phyloP scores from a whole-genome alignment of 2,888 invertebrate species.

The Imbricaverruca yamaguchii region DNA sequence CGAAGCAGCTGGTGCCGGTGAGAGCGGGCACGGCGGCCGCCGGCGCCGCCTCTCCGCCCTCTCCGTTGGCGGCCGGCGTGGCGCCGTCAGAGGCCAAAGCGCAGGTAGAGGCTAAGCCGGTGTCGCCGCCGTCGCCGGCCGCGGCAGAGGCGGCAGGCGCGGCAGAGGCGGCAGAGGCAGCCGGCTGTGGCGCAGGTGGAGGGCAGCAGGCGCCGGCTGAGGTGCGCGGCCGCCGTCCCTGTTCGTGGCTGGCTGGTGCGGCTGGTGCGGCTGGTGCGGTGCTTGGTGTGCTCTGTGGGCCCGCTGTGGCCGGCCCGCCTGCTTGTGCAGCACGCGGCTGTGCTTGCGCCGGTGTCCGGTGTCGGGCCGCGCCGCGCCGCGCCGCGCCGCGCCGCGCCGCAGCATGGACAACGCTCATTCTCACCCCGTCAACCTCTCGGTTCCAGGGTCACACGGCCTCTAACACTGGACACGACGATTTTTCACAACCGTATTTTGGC shows the following conservation, averaged over 20 bases:
- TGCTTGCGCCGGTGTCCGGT: background rate
- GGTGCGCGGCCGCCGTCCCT: too few species aligned
- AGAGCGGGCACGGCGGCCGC: background rate
- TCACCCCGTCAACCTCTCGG: too few species aligned
- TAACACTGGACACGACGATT: background rate
- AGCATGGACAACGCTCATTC: too few species aligned
- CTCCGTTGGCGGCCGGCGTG: background rate
- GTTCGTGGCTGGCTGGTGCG: too few species aligned
- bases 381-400: too few species aligned
- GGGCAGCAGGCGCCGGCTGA: background rate
- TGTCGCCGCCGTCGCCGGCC: slow-evolving; percentile 2
- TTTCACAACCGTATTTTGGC: too few species aligned
- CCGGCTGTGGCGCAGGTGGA: slow-evolving; percentile 8
- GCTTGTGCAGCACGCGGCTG: background rate
- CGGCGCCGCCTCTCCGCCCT: background rate
- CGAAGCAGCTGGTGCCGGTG: background rate
- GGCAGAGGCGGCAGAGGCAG: background rate
- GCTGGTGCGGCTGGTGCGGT: too few species aligned
- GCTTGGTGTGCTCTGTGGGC: background rate
- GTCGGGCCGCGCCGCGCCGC: too few species aligned
- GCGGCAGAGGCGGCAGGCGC: background rate
- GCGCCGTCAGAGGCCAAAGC: background rate
- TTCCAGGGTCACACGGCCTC: background rate
- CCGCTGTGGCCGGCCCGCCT: background rate
- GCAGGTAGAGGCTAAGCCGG: background rate